Base-by-base conservation (phyloP, 2,797 vertebrate species). In the Artibeus lituratus region DNA sequence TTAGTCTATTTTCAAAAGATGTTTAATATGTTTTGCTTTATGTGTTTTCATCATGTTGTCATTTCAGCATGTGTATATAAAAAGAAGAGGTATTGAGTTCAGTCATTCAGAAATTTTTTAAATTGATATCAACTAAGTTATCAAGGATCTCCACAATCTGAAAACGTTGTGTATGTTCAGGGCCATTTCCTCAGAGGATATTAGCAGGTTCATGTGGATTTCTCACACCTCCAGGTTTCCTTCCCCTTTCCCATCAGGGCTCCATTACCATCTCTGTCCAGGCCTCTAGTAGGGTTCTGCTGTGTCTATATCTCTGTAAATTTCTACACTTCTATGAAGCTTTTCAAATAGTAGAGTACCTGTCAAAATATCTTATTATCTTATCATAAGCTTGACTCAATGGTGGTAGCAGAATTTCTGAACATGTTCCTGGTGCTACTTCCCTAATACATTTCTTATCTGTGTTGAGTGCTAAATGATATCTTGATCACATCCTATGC, bases 301-400 rank as follows among this genome's bases (percentile, higher is more conserved):
- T 74, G 1, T 69, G n/a, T 82, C 26, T 62, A 8, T 32, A 69
- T 82, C 59, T 57, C 49, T 77, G 19, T 72, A 72, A 59, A 42
- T 82, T n/a, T 80, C 87, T 37, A 18, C 7, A 94, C 16, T 24
- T n/a, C 8, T 42, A 37, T 91, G n/a, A 76, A 55, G 22, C 85
- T 69, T 69, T 84, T 95, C 47, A 92, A 49, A 78, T 51, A 76
- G 73, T 78, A 73, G 21, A 90, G 24, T 57, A 90, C 72, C 51
- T 87, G 42, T 97, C 70, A 53, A 65, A 86, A 84, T 90, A 10
- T 89, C 82, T 88, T 86, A 21, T 32, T 51, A 26, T 77, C 76
- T 81, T 82, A 92, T 83, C 82, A 87, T 37, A 94, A 81, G 10
- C 14, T 84, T 84, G 47, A 90, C 39, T 83, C 22, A 78, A 3